Base-by-base conservation (phyloP, 2,797 vertebrate genomes). In the Myiothlypis coronata region DNA sequence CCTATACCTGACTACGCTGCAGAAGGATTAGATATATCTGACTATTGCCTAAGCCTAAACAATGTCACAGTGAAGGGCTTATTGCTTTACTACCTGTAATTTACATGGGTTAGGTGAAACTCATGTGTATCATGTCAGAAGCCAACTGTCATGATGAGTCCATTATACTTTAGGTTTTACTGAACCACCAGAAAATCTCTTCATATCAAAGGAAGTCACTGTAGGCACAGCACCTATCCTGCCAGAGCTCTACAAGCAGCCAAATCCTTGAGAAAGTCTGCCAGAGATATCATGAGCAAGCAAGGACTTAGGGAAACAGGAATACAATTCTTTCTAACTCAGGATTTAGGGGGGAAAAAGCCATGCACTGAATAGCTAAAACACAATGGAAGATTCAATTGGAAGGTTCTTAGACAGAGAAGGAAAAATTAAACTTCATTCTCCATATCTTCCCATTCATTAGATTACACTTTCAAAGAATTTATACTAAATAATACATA, bases 401-500 rank as follows among this genome's bases (percentile, higher is more conserved):
- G 9, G 37, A 79, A 60, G 12, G 12, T 63, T 59, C 30, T 44
- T 67, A 17, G 10, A 17, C 21, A 39, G 34, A 67, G 44, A 75
- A 76, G 19, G 30, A 55, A 90, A 86, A 81, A 37, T 11, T 24
- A 35, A 92, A 32, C 1, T 11, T 30, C 2, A 39, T 1, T 2
- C 8, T 39, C 43, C 37, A 1, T 2, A 11, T 14, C 28, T 24
- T 56, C 12, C 37, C 23, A 67, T 56, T 77, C 21, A 12, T 56
- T 52, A 83, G 30, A 49, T 35, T 49, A 37, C 2, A 32, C 8
- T 80, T 82, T 30, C 3, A 55, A 76, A 83, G 32, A 55, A 35
- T 16, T 14, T 11, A 13, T 10, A 35, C 7, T n/a, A 23, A 41
- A 76, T 83, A 35, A 23, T 2, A 15, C 0, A 0, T 44, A 1